Conservation (phyloP, 2,113 vertebrate genomes). For the Neolamprologus tretocephalus region DNA sequence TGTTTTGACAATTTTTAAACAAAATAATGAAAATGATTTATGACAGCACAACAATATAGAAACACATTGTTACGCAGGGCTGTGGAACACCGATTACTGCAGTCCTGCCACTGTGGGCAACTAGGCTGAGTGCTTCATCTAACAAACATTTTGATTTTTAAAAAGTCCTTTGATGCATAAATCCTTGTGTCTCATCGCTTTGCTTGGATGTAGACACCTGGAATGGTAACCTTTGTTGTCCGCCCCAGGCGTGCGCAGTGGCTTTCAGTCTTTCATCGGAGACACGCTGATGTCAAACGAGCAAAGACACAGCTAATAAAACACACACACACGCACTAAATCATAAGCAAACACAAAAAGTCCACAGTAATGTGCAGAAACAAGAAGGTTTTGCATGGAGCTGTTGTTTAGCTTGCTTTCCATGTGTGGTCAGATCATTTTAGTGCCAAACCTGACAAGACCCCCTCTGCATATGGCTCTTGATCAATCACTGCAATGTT, state of each 20-base stretch:
- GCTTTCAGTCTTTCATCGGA: neutral
- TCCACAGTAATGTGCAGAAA: neutral
- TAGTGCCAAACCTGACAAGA: neutral
- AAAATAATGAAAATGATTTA: neutral
- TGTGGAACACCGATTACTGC: neutral
- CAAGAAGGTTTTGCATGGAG: neutral
- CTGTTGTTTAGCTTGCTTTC: neutral
- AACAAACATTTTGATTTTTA: neutral
- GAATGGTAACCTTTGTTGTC: neutral
- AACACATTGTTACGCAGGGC: neutral
- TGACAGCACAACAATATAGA: neutral
- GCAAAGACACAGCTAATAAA: neutral
- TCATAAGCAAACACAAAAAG: neutral
- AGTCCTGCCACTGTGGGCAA: neutral
- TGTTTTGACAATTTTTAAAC: neutral
- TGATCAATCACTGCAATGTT: neutral
- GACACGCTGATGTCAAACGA: slow-evolving; percentile 1
- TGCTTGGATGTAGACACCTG: slow-evolving; percentile 34
- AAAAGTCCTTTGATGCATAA: neutral
- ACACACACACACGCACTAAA: neutral
- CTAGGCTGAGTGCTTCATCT: neutral
- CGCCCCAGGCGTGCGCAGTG: neutral
- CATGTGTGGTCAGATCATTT: neutral
- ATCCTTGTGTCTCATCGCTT: neutral
- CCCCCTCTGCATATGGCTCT: neutral